These are phyloP conservation scores for Euphydryas editha DNA, from an alignment of 2,888 invertebrate genomes.

Conservation along the genomic window DNA sequence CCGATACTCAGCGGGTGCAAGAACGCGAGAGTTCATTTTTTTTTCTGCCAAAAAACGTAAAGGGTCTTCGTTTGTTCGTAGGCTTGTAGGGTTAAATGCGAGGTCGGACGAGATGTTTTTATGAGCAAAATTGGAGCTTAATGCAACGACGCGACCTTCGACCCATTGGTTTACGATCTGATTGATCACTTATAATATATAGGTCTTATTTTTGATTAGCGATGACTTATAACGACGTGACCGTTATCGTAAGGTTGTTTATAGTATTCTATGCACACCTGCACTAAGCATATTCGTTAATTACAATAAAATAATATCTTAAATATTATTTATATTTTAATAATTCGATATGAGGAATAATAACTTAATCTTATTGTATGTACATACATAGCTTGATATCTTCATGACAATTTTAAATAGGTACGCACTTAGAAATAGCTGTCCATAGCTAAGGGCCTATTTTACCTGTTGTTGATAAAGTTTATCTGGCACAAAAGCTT, in stretches of 20 bases:
- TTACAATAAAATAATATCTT: too few species aligned
- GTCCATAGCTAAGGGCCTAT: too few species aligned
- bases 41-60: conserved; percentile 79
- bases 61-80: conserved; percentile 57
- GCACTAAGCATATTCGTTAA: background rate
- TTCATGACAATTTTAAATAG: too few species aligned
- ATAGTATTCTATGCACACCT: background rate
- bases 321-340: too few species aligned
- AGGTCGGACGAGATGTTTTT: conserved; percentile 64
- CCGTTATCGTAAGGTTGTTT: background rate
- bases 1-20: conserved; percentile 49
- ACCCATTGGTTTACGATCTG: conserved; percentile 36
- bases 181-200: conserved; percentile 20
- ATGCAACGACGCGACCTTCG: conserved; percentile 45
- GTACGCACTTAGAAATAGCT: too few species aligned
- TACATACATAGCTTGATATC: too few species aligned
- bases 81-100: conserved; percentile 73
- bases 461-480: too few species aligned
- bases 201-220: conserved; percentile 16
- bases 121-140: conserved; percentile 47
- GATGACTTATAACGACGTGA: conserved; percentile 8
- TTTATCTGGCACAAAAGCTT: too few species aligned
- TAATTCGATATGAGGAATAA: background rate
- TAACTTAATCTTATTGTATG: too few species aligned
- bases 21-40: conserved; percentile 62